A percentile compares a stretch with the other conserved stretches of the same genome.
Evolutionary conservation across 2,797 vertebrate genomes (phyloP).

Genomic region (Etheostoma perlongum): DNA sequence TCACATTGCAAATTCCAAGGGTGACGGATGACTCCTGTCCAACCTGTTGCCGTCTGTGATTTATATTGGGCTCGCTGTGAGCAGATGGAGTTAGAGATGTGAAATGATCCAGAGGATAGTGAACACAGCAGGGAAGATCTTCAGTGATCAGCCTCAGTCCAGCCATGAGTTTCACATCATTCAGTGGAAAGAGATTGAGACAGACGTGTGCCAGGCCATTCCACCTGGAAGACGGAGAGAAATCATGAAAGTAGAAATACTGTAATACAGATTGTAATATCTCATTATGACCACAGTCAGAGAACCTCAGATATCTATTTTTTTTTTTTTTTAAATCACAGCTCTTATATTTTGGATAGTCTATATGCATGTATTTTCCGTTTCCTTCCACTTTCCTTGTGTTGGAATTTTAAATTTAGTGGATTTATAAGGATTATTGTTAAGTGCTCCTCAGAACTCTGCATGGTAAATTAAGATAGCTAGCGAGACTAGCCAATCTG

Average conservation of each 20-base stretch:
- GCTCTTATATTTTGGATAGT: background rate
- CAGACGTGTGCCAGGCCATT: background rate
- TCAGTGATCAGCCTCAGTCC: slow-evolving; percentile 15
- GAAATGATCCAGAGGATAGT: background rate
- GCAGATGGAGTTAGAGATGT: background rate
- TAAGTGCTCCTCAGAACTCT: too few relatives aligned
- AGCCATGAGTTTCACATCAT: slow-evolving; percentile 38
- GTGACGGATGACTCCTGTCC: background rate
- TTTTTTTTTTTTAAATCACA: too few relatives aligned
- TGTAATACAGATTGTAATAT: too few relatives aligned
- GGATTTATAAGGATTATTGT: too few relatives aligned
- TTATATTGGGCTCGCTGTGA: background rate
- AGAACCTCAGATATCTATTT: too few relatives aligned
- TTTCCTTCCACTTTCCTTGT: too few relatives aligned
- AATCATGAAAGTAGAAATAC: background rate
- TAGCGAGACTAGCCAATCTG: too few relatives aligned
- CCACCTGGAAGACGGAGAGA: slow-evolving; percentile 50
- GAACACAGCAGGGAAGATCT: background rate
- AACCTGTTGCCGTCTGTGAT: background rate
- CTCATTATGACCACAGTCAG: too few relatives aligned
- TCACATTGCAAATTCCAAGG: slow-evolving; percentile 34
- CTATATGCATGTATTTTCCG: too few relatives aligned
- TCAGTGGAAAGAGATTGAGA: background rate
- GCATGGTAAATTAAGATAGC: too few relatives aligned
- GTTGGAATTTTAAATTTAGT: too few relatives aligned